Evolutionary conservation across 2,113 vertebrate species (phyloP), one percentile per base, ranked within the genome.

Genomic region (Nyctibius bracteatus): DNA sequence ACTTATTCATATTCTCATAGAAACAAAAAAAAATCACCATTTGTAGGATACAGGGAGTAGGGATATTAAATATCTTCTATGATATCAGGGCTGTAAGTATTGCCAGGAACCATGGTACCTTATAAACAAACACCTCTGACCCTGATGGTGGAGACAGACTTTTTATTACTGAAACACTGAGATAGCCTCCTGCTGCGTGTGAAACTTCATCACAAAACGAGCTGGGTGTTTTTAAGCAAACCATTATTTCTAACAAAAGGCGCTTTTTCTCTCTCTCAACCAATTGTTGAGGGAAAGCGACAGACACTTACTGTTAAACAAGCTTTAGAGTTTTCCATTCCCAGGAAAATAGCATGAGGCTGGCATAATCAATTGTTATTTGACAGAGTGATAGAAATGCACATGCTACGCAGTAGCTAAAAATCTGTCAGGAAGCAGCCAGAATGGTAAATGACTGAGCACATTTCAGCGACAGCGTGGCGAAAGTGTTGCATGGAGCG

Each of bases 201-300:
- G 72, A 83, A 95, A 61, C 75, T 81, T 71, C 43, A 68, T 39
- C 80, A 94, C 90, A 93, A 93, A 92, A 73, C 57, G n/a, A 93
- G 43, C 57, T 81, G 82, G 44, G 41, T 83, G 73, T 74, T 96
- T 90, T 92, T 86, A 95, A 90, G 82, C 86, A 92, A 86, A 86
- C 88, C 65, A 89, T 88, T 90, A 84, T 93, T 93, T 90, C 61
- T 88, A 79, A 94, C 61, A 96, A 96, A 93, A 86, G 80, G 67
- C 49, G 68, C 43, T 65, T 85, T 95, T 91, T 71, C 54, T 90
- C 70, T n/a, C 67, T 72, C 63, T 83, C 68, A 63, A 65, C 41
- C 82, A 88, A 35, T 92, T 93, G 72, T 90, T 55, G 75, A 63
- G 74, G 83, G 61, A 92, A 93, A 95, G 68, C 0, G 0, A 35